Conservation (phyloP, 2,797 vertebrate species). For the Bovichtus variegatus region DNA sequence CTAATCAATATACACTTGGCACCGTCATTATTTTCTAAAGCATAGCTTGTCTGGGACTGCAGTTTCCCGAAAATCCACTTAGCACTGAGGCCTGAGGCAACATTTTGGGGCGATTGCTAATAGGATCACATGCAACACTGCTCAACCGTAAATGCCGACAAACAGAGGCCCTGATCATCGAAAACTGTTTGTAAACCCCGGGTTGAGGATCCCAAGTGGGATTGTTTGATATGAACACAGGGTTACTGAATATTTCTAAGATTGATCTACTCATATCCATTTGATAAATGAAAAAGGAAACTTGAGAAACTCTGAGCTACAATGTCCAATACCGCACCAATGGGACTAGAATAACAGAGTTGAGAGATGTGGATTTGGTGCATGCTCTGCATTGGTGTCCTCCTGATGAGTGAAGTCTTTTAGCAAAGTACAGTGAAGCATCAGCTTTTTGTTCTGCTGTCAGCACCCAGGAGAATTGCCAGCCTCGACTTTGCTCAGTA, state of each 20-base stretch:
- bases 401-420: constrained; percentile 60
- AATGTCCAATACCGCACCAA: not conserved
- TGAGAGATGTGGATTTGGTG: not conserved
- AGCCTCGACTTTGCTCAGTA: constrained; percentile 66
- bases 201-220: not conserved
- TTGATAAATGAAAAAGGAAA: not conserved
- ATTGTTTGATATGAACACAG: not conserved
- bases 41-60: constrained; percentile 23
- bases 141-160: constrained; percentile 17
- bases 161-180: not conserved
- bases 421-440: constrained; percentile 55
- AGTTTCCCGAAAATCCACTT: constrained; percentile 43
- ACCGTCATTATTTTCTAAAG: constrained; percentile 49
- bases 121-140: constrained; percentile 35
- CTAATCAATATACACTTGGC: constrained; percentile 62
- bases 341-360: not conserved
- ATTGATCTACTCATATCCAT: not conserved
- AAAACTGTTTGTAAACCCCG: not conserved
- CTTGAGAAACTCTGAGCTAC: not conserved
- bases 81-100: constrained; percentile 25
- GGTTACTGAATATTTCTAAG: not conserved
- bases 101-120: constrained; percentile 23
- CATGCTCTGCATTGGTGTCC: constrained; percentile 14
- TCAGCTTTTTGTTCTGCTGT: constrained; percentile 64
- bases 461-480: constrained; percentile 68